Evolutionary conservation across 2,888 invertebrate species (phyloP).

Genomic region (Megastigmus dorsalis): DNA sequence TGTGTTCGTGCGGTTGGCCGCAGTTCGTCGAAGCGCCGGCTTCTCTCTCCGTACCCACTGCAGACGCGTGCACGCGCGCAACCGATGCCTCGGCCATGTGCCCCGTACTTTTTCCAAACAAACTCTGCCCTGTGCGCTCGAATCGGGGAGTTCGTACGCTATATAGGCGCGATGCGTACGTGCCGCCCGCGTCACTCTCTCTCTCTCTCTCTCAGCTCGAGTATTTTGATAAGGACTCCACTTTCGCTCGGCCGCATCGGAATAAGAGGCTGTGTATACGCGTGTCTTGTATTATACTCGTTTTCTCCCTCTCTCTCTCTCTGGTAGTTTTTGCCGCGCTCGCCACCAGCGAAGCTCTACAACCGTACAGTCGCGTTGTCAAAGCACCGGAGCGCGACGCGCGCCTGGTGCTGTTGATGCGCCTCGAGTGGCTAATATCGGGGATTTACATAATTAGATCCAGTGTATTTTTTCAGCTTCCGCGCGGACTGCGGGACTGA

Average conservation of each 20-base stretch:
- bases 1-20: neutral
- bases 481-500: no score
- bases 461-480: slow-evolving; percentile 62
- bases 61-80: neutral
- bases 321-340: slow-evolving; percentile 24
- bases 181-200: slow-evolving; percentile 42
- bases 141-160: slow-evolving; percentile 34
- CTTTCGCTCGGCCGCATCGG: neutral
- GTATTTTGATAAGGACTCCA: slow-evolving; percentile 70
- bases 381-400: no score
- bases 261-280: neutral
- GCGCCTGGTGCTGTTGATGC: no score
- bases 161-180: slow-evolving; percentile 59
- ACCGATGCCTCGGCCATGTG: slow-evolving; percentile 49
- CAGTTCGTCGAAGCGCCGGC: no score
- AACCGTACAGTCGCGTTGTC: no score
- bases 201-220: no score
- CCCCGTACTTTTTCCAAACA: slow-evolving; percentile 58
- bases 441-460: slow-evolving; percentile 73
- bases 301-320: neutral
- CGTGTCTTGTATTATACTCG: slow-evolving; percentile 43
- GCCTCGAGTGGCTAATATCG: slow-evolving; percentile 62
- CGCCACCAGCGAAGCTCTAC: slow-evolving; percentile 57
- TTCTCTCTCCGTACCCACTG: no score
- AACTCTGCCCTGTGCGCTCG: no score